A percentile compares a stretch with the other conserved stretches of the same genome.
Conservation (phyloP, 2,797 vertebrate species). For the Fratercula arctica region DNA sequence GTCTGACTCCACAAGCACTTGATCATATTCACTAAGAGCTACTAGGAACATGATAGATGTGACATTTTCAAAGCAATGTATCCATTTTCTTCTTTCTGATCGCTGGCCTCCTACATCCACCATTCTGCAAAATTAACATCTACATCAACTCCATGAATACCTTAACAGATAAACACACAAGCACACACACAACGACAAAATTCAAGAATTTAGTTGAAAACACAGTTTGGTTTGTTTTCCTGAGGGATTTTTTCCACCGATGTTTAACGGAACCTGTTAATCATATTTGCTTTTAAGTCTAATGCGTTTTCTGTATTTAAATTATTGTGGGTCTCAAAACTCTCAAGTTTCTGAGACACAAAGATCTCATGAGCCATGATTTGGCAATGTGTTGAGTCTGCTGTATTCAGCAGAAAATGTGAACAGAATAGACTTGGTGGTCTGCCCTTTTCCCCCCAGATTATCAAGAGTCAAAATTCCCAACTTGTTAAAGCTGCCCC, state of each 20-base stretch:
- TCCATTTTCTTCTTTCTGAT: slow-evolving; percentile 98
- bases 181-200: background rate
- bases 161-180: background rate
- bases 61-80: slow-evolving; percentile 98
- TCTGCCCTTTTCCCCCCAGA: rapidly evolving
- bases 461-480: background rate
- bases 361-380: background rate
- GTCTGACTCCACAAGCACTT: slow-evolving; percentile 94
- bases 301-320: background rate
- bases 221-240: background rate
- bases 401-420: background rate
- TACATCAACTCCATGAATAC: slow-evolving; percentile 44
- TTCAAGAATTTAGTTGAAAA: background rate
- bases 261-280: background rate
- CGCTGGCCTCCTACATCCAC: slow-evolving; percentile 95
- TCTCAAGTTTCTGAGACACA: background rate
- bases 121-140: slow-evolving; percentile 84
- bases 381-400: background rate
- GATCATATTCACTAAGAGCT: slow-evolving; percentile 96
- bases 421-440: background rate
- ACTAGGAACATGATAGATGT: slow-evolving; percentile 98
- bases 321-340: background rate
- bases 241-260: background rate
- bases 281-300: background rate
- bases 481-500: background rate